phyloP scores from a whole-genome alignment of 1,140 invertebrate genomes.

The Frieseomelitta varia region DNA sequence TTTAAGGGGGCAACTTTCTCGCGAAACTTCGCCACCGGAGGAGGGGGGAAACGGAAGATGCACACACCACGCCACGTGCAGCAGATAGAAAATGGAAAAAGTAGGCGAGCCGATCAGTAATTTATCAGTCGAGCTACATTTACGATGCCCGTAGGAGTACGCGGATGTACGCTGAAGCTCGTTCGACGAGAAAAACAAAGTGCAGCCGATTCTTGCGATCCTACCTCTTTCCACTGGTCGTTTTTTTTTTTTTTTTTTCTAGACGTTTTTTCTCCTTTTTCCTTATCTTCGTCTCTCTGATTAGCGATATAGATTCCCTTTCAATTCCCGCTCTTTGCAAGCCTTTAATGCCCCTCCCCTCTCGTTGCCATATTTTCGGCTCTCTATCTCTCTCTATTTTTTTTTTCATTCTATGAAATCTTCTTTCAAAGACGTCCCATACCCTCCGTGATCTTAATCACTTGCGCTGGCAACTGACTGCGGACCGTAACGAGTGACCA shows the following conservation, averaged over 20 bases:
- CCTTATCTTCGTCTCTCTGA: too few relatives aligned
- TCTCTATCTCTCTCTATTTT: too few relatives aligned
- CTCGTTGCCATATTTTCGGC: neutral
- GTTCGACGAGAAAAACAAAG: slow-evolving; percentile 10
- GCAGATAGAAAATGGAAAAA: neutral
- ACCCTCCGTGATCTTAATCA: neutral
- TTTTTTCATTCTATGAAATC: neutral
- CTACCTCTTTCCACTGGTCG: too few relatives aligned
- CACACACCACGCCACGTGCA: neutral
- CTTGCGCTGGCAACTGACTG: too few relatives aligned
- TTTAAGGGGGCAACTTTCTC: slow-evolving; percentile 7
- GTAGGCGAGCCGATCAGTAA: slow-evolving; percentile 16
- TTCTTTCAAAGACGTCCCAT: neutral
- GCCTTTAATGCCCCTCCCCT: too few relatives aligned
- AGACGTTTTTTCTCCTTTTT: neutral
- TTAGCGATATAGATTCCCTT: too few relatives aligned
- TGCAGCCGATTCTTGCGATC: neutral
- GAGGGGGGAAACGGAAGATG: slow-evolving; percentile 16
- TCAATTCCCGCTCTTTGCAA: neutral
- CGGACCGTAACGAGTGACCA: too few relatives aligned
- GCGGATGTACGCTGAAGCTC: slow-evolving; percentile 1
- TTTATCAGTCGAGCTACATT: slow-evolving; percentile 35
- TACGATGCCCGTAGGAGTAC: slow-evolving; percentile 14
- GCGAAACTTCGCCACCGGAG: slow-evolving; percentile 13
- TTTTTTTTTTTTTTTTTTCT: neutral